Base-by-base conservation (phyloP, 2,888 invertebrate species). In the Torymus auratus region DNA sequence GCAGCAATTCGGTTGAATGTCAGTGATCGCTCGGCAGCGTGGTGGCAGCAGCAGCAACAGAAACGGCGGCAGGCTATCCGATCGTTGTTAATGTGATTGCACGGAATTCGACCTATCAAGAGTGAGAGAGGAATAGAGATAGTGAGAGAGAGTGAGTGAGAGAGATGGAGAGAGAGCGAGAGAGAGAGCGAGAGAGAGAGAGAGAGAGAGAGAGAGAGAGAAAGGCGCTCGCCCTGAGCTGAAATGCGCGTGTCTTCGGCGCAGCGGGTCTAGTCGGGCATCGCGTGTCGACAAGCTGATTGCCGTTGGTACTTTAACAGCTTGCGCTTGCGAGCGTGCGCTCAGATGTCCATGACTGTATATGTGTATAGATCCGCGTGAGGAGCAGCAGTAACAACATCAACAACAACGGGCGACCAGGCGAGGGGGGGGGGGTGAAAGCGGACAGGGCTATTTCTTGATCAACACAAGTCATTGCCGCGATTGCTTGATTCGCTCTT, bases 281-380 rank as follows among this genome's bases (percentile, higher is more conserved):
- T 83, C 81, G 81, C 83, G 83, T 83, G 83, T 82, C 81, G 83
- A 81, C 83, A 78, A 28, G 69, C 56, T 77, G 72, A 83, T 82
- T 82, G 83, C 72, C 72, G 65, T 72, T 70, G 77, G 76, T 78
- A 79, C 82, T 83, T 74, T 79, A 81, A 82, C 79, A 53, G 71
- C 67, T 70, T 50, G 23, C 50, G 7, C 41, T 41, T 41, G 41
- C 7, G 41, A 41, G 41, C 41, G 41, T 41, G 41, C 41, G 7
- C 41, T 41, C 7, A 41, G 41, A 41, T 41, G 7, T 41, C 41
- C 7, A 41, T 41, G 41, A 28, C 20, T 13, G 17, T 58, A 15
- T 28, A 13, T 14, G 52, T 41, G 12, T 28, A n/a, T 41, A 50
- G 28, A 65, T 13, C 1, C 28, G 55, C 41, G 23, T 41, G 17